Base-by-base conservation (phyloP, 2,113 vertebrate species). In the Forbesichthys papilliferus region DNA sequence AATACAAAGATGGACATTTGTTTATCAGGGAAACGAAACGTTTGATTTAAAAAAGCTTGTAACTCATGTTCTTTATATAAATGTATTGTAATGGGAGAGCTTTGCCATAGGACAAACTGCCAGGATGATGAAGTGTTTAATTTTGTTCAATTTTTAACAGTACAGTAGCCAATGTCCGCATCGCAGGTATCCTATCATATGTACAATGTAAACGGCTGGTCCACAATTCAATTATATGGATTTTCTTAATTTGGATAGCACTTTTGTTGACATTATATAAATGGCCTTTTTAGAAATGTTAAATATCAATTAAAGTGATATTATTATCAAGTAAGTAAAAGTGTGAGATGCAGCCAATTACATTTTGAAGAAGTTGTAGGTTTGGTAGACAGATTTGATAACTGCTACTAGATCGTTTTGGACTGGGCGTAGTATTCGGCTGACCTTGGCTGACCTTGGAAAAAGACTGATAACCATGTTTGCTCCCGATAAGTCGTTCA, bases 201-300 rank as follows among this genome's bases (percentile, higher is more conserved):
- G 49, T 66, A 80, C 62, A 42, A 20, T 20, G 36, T 42, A 42
- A 42, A 66, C 74, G 76, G 63, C 66, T 70, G 61, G 54, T 46
- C 66, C 18, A 55, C 46, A 11, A 27, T 27, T 27, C 27, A 27
- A 27, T 20, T 11, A 42, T n/a, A 48, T 52, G 73, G n/a, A 46
- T 34, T 34, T 52, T 47, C 18, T 65, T 11, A 48, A 73, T 69
- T 63, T 73, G 47, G 61, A 66, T 61, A 20, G n/a, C 33, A 20
- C 64, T 57, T 8, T 62, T 71, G 60, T 20, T 69, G 64, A 63
- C 48, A 59, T 9, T 69, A 59, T 69, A 48, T 71, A 65, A 27
- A 47, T 65, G 54, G 18, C 34, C 34, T 20, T 65, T 27, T 71
- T 48, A 48, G 48, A 34, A 10, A 12, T 16, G 53, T 8, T n/a